Conservation (phyloP, 1,140 invertebrate genomes). For the Condylostylus longicornis region DNA sequence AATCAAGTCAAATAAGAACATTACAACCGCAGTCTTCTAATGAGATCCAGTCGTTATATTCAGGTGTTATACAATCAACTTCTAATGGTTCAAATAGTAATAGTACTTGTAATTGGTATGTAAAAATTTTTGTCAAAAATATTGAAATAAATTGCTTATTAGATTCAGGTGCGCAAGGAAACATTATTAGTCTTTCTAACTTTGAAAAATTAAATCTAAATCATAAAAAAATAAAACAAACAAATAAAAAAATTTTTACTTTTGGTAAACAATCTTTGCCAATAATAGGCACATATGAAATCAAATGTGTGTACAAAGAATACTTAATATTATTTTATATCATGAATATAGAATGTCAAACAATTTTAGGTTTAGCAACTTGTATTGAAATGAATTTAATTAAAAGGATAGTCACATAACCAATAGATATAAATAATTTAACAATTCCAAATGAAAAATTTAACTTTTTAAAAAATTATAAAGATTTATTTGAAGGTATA, state of each 20-base stretch:
- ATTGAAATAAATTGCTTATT: constrained; percentile 10
- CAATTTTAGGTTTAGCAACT: constrained; percentile 5
- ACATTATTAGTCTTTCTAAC: constrained; percentile 9
- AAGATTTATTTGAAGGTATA: constrained; percentile 5
- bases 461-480: too few relatives aligned
- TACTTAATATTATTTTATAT: constrained; percentile 7
- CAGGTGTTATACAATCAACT: too few relatives aligned
- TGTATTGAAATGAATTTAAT: too few relatives aligned
- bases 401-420: too few relatives aligned
- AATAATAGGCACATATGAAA: constrained; percentile 4
- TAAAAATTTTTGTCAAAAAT: too few relatives aligned
- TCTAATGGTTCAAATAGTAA: too few relatives aligned
- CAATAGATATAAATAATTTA: too few relatives aligned
- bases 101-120: too few relatives aligned
- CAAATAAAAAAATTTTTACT: constrained; percentile 4
- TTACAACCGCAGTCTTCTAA: too few relatives aligned
- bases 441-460: too few relatives aligned
- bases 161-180: constrained; percentile 12
- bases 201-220: constrained; percentile 7
- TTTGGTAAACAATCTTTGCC: constrained; percentile 7
- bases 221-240: background rate
- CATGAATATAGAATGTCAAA: constrained; percentile 5
- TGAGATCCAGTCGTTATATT: too few relatives aligned
- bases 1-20: too few relatives aligned
- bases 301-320: background rate